Evolutionary conservation across 1,140 invertebrate genomes (phyloP), one percentile per base, ranked within the genome.

Genomic region (Temnothorax nylanderi): DNA sequence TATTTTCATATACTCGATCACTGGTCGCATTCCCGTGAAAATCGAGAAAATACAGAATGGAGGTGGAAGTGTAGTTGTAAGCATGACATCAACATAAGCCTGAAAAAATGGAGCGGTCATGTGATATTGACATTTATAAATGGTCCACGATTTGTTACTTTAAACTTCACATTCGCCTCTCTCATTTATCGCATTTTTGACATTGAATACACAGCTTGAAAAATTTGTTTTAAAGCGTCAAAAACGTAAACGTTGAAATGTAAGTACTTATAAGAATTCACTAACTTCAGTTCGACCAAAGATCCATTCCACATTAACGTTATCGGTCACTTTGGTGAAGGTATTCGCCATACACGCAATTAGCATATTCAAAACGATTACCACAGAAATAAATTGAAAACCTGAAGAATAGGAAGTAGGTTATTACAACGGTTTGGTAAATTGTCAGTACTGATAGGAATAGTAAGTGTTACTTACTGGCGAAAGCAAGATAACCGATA

Each of bases 291-390:
- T 96, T 91, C 95, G 95, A 0, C 96, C 96, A 85, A 96, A 97
- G 0, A 95, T 96, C 96, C 96, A 97, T 87, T 97, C 96, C 1
- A 96, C 95, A 72, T 96, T 95, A 3, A 96, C 95, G 85, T 96
- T 96, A 74, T 96, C 96, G 1, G 94, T 95, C 3, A 98, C 97
- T 88, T 95, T 94, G 92, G 97, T 97, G 91, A 97, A 97, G 1
- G 97, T 97, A 87, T 97, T 97, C 16, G 97, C 96, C 96, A 98
- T 97, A 91, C 97, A 97, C 5, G 97, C 97, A 88, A 98, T 97
- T 41, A 98, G 95, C 97, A 98, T 97, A 93, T 98, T 98, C 44
- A 98, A 92, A n/a, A 98, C 96, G 34, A 98, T 96, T 67, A 98
- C 96, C 51, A 97, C 97, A n/a, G 96, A 96, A 65, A 97, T 96